Percentiles rank a stretch among this genome's conserved stretches.
These are phyloP conservation scores for Silurus glanis DNA, from an alignment of 2,113 vertebrate species.

Conservation along the genomic window DNA sequence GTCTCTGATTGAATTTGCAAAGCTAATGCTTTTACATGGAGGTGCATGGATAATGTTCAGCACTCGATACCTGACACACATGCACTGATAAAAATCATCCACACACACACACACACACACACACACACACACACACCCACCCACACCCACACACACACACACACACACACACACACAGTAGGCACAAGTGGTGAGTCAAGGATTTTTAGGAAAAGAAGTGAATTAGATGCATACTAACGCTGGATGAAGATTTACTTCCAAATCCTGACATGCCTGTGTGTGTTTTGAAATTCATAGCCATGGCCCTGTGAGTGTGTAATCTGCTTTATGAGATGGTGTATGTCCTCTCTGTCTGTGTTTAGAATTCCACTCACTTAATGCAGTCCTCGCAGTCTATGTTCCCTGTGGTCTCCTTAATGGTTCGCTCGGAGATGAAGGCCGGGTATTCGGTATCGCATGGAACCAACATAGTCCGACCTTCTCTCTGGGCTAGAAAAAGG, in stretches of 20 bases:
- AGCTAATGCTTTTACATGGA: slow-evolving; percentile 26
- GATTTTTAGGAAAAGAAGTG: background rate
- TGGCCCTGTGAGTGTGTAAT: slow-evolving; percentile 21
- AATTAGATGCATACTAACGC: background rate
- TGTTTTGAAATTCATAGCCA: slow-evolving; percentile 13
- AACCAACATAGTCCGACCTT: slow-evolving; percentile 84
- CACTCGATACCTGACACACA: background rate
- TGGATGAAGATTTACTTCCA: background rate
- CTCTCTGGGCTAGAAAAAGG: slow-evolving; percentile 80
- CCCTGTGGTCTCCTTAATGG: slow-evolving; percentile 97
- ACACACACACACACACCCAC: too few relatives aligned
- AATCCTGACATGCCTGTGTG: background rate
- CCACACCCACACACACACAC: too few relatives aligned
- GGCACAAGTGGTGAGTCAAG: background rate
- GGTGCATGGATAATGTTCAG: background rate
- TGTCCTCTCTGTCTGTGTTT: slow-evolving; percentile 38
- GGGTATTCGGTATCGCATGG: slow-evolving; percentile 97
- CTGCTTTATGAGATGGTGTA: background rate
- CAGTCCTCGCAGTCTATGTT: slow-evolving; percentile 93
- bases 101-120: background rate
- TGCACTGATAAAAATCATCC: background rate
- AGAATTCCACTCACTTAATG: slow-evolving; percentile 83
- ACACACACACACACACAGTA: too few relatives aligned
- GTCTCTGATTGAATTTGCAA: background rate
- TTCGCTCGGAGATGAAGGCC: slow-evolving; percentile 95